phyloP scores from a whole-genome alignment of 1,140 invertebrate species.

The Aphelenchoides besseyi region DNA sequence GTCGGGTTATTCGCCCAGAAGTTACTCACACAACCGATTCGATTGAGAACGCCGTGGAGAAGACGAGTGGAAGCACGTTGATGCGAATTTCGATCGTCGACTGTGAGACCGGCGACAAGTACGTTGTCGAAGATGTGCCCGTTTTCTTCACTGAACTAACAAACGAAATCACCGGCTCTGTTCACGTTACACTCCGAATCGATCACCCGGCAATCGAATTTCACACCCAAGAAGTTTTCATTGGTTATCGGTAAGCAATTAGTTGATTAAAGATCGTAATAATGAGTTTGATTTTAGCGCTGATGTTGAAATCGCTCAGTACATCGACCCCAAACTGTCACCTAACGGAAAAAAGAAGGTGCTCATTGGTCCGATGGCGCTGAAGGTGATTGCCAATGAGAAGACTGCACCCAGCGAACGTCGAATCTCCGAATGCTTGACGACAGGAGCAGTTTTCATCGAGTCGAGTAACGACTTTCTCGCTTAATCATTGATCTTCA shows the following conservation, averaged over 20 bases:
- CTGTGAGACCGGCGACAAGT: slow-evolving; percentile 1
- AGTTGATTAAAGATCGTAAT: neutral
- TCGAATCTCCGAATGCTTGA: slow-evolving; percentile 11
- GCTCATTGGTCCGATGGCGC: slow-evolving; percentile 15
- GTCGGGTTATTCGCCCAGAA: neutral
- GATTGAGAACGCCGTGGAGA: neutral
- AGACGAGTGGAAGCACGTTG: neutral
- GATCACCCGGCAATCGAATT: slow-evolving; percentile 17
- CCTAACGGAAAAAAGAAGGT: slow-evolving; percentile 8
- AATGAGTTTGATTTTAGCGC: slow-evolving; percentile 7
- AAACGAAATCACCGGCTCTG: neutral
- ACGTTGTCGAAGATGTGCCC: neutral
- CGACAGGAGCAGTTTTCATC: neutral
- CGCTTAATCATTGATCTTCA: neutral
- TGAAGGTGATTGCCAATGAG: slow-evolving; percentile 11
- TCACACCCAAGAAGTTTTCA: slow-evolving; percentile 14
- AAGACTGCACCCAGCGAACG: neutral
- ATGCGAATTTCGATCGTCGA: slow-evolving; percentile 14
- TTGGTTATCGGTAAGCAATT: slow-evolving; percentile 6
- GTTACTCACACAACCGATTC: neutral
- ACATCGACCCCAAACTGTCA: slow-evolving; percentile 19
- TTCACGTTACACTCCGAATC: slow-evolving; percentile 2
- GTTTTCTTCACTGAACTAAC: neutral
- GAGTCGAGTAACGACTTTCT: slow-evolving; percentile 12
- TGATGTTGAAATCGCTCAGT: slow-evolving; percentile 1